These are phyloP conservation scores for Hyperoplus lanceolatus DNA, from an alignment of 2,797 vertebrate species.

Conservation along the genomic window DNA sequence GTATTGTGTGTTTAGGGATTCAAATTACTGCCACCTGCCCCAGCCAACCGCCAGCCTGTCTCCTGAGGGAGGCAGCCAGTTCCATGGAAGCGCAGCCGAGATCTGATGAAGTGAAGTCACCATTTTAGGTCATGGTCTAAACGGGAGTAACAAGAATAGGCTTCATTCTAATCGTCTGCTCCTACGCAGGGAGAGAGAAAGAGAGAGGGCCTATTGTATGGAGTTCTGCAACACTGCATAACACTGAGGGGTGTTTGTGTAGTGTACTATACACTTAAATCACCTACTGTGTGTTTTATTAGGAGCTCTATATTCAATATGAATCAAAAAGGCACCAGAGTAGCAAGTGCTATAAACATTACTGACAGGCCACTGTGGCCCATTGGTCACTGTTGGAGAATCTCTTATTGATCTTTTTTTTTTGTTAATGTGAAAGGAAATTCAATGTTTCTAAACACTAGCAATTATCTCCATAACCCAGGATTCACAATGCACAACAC, in stretches of 20 bases:
- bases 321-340: conserved; percentile 16
- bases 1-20: neutral
- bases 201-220: conserved; percentile 64
- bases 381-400: conserved; percentile 11
- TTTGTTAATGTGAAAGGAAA: neutral
- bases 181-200: conserved; percentile 43
- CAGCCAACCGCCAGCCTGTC: conserved; percentile 37
- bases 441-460: conserved; percentile 20
- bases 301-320: conserved; percentile 40
- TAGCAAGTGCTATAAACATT: neutral
- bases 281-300: conserved; percentile 52
- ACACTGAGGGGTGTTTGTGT: conserved; percentile 60
- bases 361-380: neutral
- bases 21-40: conserved; percentile 52
- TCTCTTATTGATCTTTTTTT: conserved; percentile 8
- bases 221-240: conserved; percentile 16
- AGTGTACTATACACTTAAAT: conserved; percentile 61
- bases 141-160: conserved; percentile 76
- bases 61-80: conserved; percentile 49
- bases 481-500: conserved; percentile 17
- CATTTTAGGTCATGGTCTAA: conserved; percentile 79
- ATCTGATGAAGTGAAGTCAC: conserved; percentile 82
- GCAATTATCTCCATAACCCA: neutral
- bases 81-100: conserved; percentile 56
- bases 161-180: conserved; percentile 73